Percentiles rank a stretch among this genome's conserved stretches.
These are phyloP conservation scores for Pluvianellus socialis DNA, from an alignment of 2,113 vertebrate genomes.

Conservation along the genomic window DNA sequence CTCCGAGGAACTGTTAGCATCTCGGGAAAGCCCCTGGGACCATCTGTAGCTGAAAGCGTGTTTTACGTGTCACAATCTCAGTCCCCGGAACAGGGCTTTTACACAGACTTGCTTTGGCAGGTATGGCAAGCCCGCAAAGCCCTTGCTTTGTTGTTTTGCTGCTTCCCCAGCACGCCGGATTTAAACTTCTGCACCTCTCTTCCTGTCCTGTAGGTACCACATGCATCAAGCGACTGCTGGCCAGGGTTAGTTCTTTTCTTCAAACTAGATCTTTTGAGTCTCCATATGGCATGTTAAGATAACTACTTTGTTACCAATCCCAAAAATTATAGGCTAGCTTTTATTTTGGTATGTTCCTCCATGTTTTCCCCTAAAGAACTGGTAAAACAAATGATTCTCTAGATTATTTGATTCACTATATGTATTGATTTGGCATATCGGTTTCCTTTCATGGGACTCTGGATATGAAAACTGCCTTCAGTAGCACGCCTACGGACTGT, in stretches of 20 bases:
- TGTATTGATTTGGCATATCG: neutral
- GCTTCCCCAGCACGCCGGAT: neutral
- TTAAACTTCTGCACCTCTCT: neutral
- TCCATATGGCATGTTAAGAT: neutral
- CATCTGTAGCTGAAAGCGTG: neutral
- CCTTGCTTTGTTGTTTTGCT: neutral
- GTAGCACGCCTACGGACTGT: neutral
- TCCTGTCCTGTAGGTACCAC: neutral
- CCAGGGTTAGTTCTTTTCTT: neutral
- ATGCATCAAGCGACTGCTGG: neutral
- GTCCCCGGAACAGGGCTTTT: neutral
- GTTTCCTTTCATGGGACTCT: neutral
- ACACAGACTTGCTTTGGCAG: neutral
- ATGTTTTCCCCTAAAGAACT: neutral
- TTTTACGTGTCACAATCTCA: neutral
- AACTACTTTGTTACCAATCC: neutral
- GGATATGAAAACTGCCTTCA: neutral
- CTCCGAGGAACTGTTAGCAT: neutral
- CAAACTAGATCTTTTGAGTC: neutral
- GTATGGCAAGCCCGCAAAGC: neutral
- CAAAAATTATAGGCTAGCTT: neutral
- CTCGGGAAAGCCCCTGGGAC: conserved; percentile 13
- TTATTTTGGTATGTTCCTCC: neutral
- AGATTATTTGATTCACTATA: neutral
- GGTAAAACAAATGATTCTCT: neutral